Evolutionary conservation across 2,797 vertebrate species (phyloP), one percentile per base, ranked within the genome.

Genomic region (Spinus olivaceus): DNA sequence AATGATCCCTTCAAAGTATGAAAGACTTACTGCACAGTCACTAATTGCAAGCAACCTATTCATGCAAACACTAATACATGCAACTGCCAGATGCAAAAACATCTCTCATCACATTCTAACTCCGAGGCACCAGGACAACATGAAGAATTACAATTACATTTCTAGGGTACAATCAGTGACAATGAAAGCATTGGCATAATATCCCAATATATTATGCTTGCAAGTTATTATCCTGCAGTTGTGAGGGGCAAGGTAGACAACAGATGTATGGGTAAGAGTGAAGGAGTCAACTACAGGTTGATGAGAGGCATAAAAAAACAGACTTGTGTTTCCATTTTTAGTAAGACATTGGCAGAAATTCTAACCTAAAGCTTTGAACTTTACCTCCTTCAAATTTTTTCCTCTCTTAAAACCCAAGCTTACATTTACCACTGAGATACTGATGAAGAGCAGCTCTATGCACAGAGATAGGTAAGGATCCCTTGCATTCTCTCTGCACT

Each of bases 391-490:
- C 24, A 83, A 88, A 12, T 35, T 30, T 41, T 64, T 72, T 65
- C 17, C 28, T 86, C 41, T 56, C 42, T n/a, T 59, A 60, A 91
- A 80, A 9, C 16, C 15, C 35, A 18, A 2, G 12, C 12, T 76
- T 70, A 74, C 17, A 37, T 57, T 67, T 50, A 56, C 11, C 24
- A 60, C 6, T 8, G 10, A 81, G 25, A 72, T 41, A 76, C n/a
- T 25, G n/a, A 57, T 6, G 24, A 14, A 61, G 78, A 57, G 8
- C 20, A 83, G 25, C 8, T 50, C 35, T 51, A 28, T 69, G 33
- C 49, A 65, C 0, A 44, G 18, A 76, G 9, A 7, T 1, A 6
- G 3, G 12, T 4, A 46, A 1, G 12, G 61, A 84, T 30, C 10
- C 14, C 24, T 16, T 28, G 21, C 22, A 14, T 6, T 51, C 32